phyloP scores from a whole-genome alignment of 2,888 invertebrate species.

The Notodonta ziczac region DNA sequence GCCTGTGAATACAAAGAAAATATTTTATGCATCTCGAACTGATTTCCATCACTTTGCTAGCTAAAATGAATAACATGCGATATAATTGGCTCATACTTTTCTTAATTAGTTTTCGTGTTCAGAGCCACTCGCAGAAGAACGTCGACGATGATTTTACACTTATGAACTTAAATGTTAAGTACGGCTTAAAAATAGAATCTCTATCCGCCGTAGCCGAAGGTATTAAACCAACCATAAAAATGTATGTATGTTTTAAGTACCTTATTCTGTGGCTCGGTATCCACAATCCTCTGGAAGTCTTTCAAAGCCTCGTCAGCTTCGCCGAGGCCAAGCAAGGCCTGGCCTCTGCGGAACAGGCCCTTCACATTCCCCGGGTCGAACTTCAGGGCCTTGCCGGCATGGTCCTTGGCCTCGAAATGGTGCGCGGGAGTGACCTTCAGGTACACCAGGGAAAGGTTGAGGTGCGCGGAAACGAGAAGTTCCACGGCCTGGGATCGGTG shows the following conservation, averaged over 20 bases:
- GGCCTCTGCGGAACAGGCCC: constrained; percentile 94
- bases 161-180: too few species aligned
- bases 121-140: too few species aligned
- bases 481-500: constrained; percentile 57
- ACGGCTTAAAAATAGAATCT: too few species aligned
- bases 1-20: constrained; percentile 72
- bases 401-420: constrained; percentile 87
- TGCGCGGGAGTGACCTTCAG: constrained; percentile 89
- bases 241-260: constrained; percentile 35
- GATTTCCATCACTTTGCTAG: too few species aligned
- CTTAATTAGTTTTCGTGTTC: too few species aligned
- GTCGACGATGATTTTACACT: too few species aligned
- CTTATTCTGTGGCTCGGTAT: constrained; percentile 93
- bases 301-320: constrained; percentile 91
- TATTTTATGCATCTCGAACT: too few species aligned
- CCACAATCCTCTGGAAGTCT: constrained; percentile 91
- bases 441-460: constrained; percentile 93
- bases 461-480: constrained; percentile 87
- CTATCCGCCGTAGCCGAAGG: too few species aligned
- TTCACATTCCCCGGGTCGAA: constrained; percentile 92
- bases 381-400: constrained; percentile 91
- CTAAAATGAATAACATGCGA: too few species aligned
- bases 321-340: constrained; percentile 89
- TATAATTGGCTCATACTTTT: too few species aligned
- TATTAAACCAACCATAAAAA: too few species aligned